Evolutionary conservation across 2,113 vertebrate species (phyloP), one percentile per base, ranked within the genome.

Genomic region (Lepus timidus): DNA sequence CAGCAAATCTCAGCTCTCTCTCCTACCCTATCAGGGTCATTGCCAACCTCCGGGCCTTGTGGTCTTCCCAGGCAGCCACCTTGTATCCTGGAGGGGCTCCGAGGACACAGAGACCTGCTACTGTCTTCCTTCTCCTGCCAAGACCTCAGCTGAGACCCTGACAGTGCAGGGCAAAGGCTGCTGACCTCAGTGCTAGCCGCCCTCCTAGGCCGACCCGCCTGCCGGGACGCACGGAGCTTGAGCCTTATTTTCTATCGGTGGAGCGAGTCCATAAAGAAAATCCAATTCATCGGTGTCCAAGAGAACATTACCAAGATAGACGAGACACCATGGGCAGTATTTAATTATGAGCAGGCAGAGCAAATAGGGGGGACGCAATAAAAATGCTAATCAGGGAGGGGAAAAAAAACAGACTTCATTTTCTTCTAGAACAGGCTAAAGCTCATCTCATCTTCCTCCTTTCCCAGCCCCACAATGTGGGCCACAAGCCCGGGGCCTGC

Each of bases 321-420:
- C 61, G 92, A 96, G 97, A 95, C 97, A 95, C 95, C 95, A 97
- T 65, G 93, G 96, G 92, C 95, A 97, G 96, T 97, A 97, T 97
- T 97, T 97, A 97, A 97, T 97, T 97, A 97, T 75, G 94, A 96
- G 85, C 95, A 95, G 96, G 96, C 96, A 97, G 85, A 97, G 93
- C 90, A 97, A 97, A 97, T 96, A 96, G 96, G 88, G 96, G 83
- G 96, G 95, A 97, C 5, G 23, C 88, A 97, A 97, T 97, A 97
- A 97, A 97, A 97, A 97, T 97, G 97, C 90, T 97, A 97, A 97
- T 97, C 92, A 95, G 95, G 49, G 33, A 86, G 75, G 29, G 39
- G 23, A 10, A 19, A 55, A 49, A 91, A 90, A 68, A 5, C 36
- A 81, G 85, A 9, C 86, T 97, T 96, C 82, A 86, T 96, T 93